A percentile compares a stretch with the other conserved stretches of the same genome.
Conservation (phyloP, 2,797 vertebrate species). For the Rhynchonycteris naso region DNA sequence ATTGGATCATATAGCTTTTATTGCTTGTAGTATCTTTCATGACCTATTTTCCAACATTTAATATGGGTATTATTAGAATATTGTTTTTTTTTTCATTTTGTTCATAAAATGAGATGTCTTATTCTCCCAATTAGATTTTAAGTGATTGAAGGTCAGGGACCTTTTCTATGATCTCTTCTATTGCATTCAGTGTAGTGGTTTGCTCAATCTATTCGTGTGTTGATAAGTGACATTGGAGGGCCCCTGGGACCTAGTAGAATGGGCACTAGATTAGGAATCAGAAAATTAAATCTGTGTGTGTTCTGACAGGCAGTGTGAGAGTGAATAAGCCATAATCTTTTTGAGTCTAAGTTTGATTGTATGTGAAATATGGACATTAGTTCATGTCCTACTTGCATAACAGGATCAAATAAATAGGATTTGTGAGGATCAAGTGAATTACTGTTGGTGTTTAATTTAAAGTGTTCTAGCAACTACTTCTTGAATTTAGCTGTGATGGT, state of each 20-base stretch:
- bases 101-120: background rate
- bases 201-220: background rate
- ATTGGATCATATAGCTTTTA: background rate
- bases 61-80: background rate
- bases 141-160: background rate
- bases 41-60: background rate
- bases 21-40: background rate
- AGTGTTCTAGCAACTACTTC: background rate
- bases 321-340: background rate
- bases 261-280: background rate
- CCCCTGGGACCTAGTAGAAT: background rate
- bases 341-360: background rate
- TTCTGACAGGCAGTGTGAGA: background rate
- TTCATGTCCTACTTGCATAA: background rate
- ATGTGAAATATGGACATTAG: background rate
- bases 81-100: background rate
- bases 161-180: background rate
- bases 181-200: too few species aligned
- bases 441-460: background rate
- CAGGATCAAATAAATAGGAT: background rate
- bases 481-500: background rate
- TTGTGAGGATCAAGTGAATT: slow-evolving; percentile 17
- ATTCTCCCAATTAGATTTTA: background rate
- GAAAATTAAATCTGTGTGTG: background rate
- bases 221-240: background rate